Evolutionary conservation across 2,888 invertebrate genomes (phyloP).

Genomic region (Cheilosia impressa): DNA sequence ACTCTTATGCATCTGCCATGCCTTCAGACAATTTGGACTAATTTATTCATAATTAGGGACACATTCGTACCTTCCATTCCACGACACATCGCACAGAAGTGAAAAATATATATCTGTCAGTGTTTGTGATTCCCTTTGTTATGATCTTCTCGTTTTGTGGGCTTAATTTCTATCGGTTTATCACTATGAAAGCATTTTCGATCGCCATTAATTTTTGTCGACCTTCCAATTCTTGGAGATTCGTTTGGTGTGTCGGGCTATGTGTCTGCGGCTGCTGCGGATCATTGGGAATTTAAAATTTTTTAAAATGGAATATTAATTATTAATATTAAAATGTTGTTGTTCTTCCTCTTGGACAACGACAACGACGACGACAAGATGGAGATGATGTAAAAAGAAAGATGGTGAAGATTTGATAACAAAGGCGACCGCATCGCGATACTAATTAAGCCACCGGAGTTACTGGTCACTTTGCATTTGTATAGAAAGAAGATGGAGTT

Average conservation of each 20-base stretch:
- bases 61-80: conserved; percentile 39
- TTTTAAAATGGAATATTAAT: conserved; percentile 70
- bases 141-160: conserved; percentile 23
- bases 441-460: conserved; percentile 75
- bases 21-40: conserved; percentile 38
- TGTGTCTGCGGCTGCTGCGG: background rate
- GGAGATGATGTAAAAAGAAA: conserved; percentile 45
- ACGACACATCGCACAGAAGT: conserved; percentile 12
- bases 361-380: conserved; percentile 25
- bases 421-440: conserved; percentile 69
- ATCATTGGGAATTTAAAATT: conserved; percentile 51
- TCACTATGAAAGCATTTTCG: conserved; percentile 66
- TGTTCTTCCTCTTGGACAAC: conserved; percentile 3
- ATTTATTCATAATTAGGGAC: conserved; percentile 71
- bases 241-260: background rate
- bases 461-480: conserved; percentile 40
- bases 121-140: conserved; percentile 36
- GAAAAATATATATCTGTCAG: conserved; percentile 44
- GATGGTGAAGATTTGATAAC: conserved; percentile 73
- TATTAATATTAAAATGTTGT: conserved; percentile 58
- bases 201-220: conserved; percentile 52
- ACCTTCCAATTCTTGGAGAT: conserved; percentile 25
- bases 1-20: background rate
- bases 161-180: conserved; percentile 53
- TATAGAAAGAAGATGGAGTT: conserved; percentile 47